phyloP scores from a whole-genome alignment of 2,797 vertebrate species.

The Lutjanus campechanus region DNA sequence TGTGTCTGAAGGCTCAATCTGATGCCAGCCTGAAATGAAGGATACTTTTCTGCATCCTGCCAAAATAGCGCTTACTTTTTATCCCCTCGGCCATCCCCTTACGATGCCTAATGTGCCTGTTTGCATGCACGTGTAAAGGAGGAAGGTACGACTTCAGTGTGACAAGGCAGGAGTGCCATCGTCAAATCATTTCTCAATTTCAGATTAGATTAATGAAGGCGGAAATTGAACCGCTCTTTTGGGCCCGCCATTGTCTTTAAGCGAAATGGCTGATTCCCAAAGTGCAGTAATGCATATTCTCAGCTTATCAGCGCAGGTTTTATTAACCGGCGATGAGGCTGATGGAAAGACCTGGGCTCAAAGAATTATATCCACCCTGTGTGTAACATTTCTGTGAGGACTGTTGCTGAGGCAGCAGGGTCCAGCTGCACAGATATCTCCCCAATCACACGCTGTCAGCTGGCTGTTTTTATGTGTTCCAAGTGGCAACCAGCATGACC shows the following conservation, averaged over 20 bases:
- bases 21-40: slow-evolving; percentile 77
- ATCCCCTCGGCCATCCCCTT: slow-evolving; percentile 37
- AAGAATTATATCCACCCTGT: slow-evolving; percentile 18
- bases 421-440: slow-evolving; percentile 56
- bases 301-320: slow-evolving; percentile 60
- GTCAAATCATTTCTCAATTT: slow-evolving; percentile 70
- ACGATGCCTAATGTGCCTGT: slow-evolving; percentile 32
- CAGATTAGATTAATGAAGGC: slow-evolving; percentile 80
- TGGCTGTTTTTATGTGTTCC: slow-evolving; percentile 26
- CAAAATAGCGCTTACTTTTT: slow-evolving; percentile 63
- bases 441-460: slow-evolving; percentile 29
- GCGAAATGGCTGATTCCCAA: slow-evolving; percentile 51
- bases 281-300: slow-evolving; percentile 68
- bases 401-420: slow-evolving; percentile 56
- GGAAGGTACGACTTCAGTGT: slow-evolving; percentile 21
- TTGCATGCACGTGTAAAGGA: slow-evolving; percentile 16
- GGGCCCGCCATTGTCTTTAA: slow-evolving; percentile 63
- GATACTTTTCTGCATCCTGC: slow-evolving; percentile 65
- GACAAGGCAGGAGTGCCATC: slow-evolving; percentile 37
- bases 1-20: slow-evolving; percentile 79
- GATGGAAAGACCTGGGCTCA: slow-evolving; percentile 55
- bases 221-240: slow-evolving; percentile 71
- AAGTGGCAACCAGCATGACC: slow-evolving; percentile 17
- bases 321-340: slow-evolving; percentile 58
- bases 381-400: slow-evolving; percentile 54